Base-by-base conservation (phyloP, 2,113 vertebrate genomes). In the Puntigrus tetrazona region DNA sequence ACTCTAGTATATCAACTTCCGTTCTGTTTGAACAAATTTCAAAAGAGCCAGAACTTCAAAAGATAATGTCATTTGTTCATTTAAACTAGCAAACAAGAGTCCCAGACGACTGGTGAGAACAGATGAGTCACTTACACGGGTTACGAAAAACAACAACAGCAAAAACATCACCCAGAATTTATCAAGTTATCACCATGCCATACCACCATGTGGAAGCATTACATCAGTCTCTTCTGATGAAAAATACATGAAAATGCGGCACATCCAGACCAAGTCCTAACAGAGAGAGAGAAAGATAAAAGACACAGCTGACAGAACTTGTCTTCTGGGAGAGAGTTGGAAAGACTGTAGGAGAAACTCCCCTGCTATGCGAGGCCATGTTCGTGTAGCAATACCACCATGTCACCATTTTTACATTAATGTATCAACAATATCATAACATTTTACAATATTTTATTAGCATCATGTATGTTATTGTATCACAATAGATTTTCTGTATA, bases 141-240 rank as follows among this genome's bases (percentile, higher is more conserved):
- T 36, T 38, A 78, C 29, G 7, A 43, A 79, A 63, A 45, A 63
- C 77, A 80, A 43, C 77, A 79, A 65, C 78, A 65, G 78, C 36
- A 22, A 63, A 61, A 80, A 70, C 41, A 84, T 65, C n/a, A 83
- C 69, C 52, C 20, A 79, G 63, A 57, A 43, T 20, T 2, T 11
- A 41, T 18, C 52, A 70, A 69, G 31, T 78, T 70, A 55, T 43
- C 72, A 25, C 36, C 63, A 22, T 69, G 50, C 38, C 34, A 43
- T 59, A 65, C 83, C 50, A 59, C 31, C 67, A 41, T 55, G 63
- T 45, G 36, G 65, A 85, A 84, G 50, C 6, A 70, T 85, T 85
- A 45, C 76, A 79, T 72, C 83, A 85, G 25, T 61, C 83, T 63
- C 31, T 69, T 84, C 36, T 79, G 47, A 79, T 85, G 34, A 85